Percentiles rank a stretch among this genome's conserved stretches.
phyloP scores from a whole-genome alignment of 2,888 invertebrate species.

The Andrena chrysosceles region DNA sequence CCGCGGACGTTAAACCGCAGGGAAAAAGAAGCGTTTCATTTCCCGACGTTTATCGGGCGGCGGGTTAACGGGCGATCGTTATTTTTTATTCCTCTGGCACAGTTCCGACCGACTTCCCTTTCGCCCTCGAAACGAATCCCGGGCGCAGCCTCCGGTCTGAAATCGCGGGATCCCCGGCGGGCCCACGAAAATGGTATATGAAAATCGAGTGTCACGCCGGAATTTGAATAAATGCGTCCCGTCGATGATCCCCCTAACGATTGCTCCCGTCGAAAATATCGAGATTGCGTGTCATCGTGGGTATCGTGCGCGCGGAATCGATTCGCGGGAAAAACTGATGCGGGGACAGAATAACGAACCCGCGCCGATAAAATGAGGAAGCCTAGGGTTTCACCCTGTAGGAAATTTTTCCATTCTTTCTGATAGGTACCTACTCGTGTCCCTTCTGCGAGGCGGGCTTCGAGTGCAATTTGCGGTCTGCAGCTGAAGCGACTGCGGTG shows the following conservation, averaged over 20 bases:
- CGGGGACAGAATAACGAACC: conserved; percentile 6
- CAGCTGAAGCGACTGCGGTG: background rate
- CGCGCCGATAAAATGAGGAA: background rate
- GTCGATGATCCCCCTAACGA: conserved; percentile 32
- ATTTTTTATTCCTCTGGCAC: conserved; percentile 74
- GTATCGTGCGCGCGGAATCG: conserved; percentile 34
- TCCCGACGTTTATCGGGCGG: conserved; percentile 69
- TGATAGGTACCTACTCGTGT: too few relatives aligned
- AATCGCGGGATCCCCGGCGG: background rate
- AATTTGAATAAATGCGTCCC: conserved; percentile 76
- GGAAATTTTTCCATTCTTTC: conserved; percentile 7
- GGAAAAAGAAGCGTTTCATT: conserved; percentile 73
- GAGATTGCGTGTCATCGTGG: conserved; percentile 4
- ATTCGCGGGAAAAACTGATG: conserved; percentile 9
- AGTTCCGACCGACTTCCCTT: conserved; percentile 35
- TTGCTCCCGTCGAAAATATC: conserved; percentile 28
- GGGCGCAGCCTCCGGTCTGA: background rate
- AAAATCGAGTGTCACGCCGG: conserved; percentile 77
- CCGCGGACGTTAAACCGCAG: conserved; percentile 60
- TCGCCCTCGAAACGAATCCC: background rate
- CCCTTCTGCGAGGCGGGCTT: background rate
- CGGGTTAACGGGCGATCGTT: conserved; percentile 66
- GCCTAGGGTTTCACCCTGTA: background rate
- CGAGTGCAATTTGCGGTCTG: background rate
- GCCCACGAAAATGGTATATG: conserved; percentile 58